Base-by-base conservation (phyloP, 2,888 invertebrate species). In the Cybosia mesomella region DNA sequence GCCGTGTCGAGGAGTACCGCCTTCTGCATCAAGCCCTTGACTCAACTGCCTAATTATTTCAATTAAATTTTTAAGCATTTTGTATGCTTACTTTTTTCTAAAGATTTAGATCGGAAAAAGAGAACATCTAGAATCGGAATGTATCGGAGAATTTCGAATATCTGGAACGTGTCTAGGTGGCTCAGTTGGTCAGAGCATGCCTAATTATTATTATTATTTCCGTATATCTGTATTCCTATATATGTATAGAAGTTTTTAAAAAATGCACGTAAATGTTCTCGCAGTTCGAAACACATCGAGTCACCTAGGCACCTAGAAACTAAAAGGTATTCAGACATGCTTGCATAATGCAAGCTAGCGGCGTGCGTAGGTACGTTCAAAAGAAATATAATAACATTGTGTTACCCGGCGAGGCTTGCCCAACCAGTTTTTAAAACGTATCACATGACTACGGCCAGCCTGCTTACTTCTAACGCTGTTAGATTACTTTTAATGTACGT, bases 401-500 rank as follows among this genome's bases (percentile, higher is more conserved):
- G 80, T 81, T 70, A 72, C 75, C 76, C 84, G 75, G 67, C 74
- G 68, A 75, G 82, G 79, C 89, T 85, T 68, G 86, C 77, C 67
- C 68, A 89, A 94, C 94, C 93, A 88, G 94, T 94, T 94, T 92
- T 92, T 89, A 91, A 89, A 89, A 84, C 86, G 77, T 90, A 89
- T 91, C 90, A 77, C 71, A 76, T 91, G 88, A 89, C 90, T 73
- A 21, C 54, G 39, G 22, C 24, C 9, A 55, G 63, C 22, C 24
- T 32, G 65, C 32, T 64, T 67, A 32, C 61, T 67, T 69, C 54
- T 66, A 66, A 71, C 66, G 10, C 21, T 66, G 66, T 66, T 66
- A 68, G 60, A 65, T 59, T 63, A 54, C 39, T 68, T 67, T 66
- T 64, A 58, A 64, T 59, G 43, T 39, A 15, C 32, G 64, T 53